Base-by-base conservation (phyloP, 2,888 invertebrate species). In the Caenorhabditis imperialis region DNA sequence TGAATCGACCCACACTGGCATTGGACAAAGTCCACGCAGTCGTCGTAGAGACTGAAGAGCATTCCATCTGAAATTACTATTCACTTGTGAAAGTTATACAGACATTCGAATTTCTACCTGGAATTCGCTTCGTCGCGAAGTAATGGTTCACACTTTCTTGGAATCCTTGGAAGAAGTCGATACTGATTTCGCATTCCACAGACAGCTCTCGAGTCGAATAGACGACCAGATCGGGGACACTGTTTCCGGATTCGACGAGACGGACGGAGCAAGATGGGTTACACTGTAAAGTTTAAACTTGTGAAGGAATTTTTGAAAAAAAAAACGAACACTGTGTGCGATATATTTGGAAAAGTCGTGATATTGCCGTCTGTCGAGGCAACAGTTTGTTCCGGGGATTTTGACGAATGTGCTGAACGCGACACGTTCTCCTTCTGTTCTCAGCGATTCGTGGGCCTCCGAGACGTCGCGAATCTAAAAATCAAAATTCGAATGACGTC, bases 281-380 rank as follows among this genome's bases (percentile, higher is more conserved):
- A 20, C 60, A 60, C 60, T 60, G 33, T 14, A 60, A 45, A 27
- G 20, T 42, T 3, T 25, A 45, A 14, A 23, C 12, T 3, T 3
- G 22, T 7, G 7, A 12, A 22, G 8, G 23, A 18, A 6, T 25
- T 45, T 23, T 5, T 23, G 10, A 5, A 10, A n/a, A n/a, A n/a
- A n/a, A n/a, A n/a, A 22, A 40, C 55, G 20, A 4, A 60, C 60
- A 23, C 42, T 60, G 16, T 60, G 60, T 1, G 48, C 42, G n/a
- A 60, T 60, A 12, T 27, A 60, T 27, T 60, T 60, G 14, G 60
- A 60, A 12, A 60, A 60, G 25, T 60, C 60, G 27, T 60, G 30
- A 8, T 22, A 50, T 6, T 60, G 22, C 1, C 60, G 38, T 0
- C 60, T 20, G 40, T 60, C 60, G 3, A 60, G 42, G 22, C 58